Base-by-base conservation (phyloP, 2,888 invertebrate species). In the Tetragonula carbonaria region DNA sequence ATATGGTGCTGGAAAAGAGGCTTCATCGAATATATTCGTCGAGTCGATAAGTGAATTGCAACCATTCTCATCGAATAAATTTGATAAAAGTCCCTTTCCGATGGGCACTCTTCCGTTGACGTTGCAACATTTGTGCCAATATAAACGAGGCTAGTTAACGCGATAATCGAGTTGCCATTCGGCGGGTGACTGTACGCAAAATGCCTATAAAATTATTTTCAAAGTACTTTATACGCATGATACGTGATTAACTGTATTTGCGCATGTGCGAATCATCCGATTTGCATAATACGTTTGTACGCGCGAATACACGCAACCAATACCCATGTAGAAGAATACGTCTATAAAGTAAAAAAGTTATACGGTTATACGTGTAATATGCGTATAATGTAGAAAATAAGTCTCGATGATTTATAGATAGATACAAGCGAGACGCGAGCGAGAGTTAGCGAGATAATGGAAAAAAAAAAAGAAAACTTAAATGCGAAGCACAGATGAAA, bases 121-220 rank as follows among this genome's bases (percentile, higher is more conserved):
- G 77, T 84, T 68, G 81, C 86, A 83, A 88, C 66, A 78, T 86
- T 86, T 87, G 90, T 90, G 90, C 90, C 90, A 90, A 87, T 82
- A 78, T 79, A 82, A 78, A 55, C 73, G 78, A 90, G 90, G 82
- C 82, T 86, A 91, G 87, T 81, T 87, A 45, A 89, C 83, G 88
- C 90, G 90, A 91, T 92, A 92, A 88, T 91, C 88, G 87, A 90
- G 82, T 90, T 86, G 86, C 84, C 86, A 86, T 90, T 85, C 85
- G 75, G 86, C 83, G 74, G 74, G 80, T 74, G 82, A 86, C 82
- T 86, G 83, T 86, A 88, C 87, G 86, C 86, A 87, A 88, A 90
- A 91, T 91, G 92, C 90, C 92, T 91, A 88, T 90, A 92, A 87
- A 90, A 79, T 91, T 92, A 92, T 92, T 92, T 92, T 91, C 80